These are phyloP conservation scores for Mellilla xanthometata DNA, from an alignment of 2,888 invertebrate species.

Conservation along the genomic window DNA sequence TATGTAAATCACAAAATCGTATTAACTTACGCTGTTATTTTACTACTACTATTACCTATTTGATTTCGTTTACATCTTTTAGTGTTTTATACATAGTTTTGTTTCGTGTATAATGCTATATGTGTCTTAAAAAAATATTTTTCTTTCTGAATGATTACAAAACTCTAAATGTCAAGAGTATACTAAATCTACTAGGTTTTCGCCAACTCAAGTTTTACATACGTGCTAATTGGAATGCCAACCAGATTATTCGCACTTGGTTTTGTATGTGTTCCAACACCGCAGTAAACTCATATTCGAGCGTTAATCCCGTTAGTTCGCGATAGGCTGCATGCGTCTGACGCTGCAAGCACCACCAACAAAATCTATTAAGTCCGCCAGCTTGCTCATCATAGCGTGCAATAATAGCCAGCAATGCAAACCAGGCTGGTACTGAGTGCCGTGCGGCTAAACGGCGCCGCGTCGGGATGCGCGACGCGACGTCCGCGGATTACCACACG, in stretches of 20 bases:
- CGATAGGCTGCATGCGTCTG: slow-evolving; percentile 67
- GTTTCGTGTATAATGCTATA: too few species aligned
- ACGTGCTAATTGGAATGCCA: slow-evolving; percentile 18
- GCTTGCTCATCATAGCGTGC: slow-evolving; percentile 66
- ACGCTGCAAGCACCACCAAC: slow-evolving; percentile 55
- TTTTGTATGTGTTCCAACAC: slow-evolving; percentile 54
- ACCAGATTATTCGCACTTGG: slow-evolving; percentile 44
- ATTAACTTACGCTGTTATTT: too few species aligned
- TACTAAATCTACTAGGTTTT: slow-evolving; percentile 3
- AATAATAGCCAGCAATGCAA: slow-evolving; percentile 68
- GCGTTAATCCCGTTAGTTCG: slow-evolving; percentile 74
- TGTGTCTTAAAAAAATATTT: too few species aligned
- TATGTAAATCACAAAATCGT: too few species aligned
- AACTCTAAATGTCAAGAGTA: slow-evolving; percentile 1
- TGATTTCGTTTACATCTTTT: too few species aligned
- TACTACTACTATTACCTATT: too few species aligned
- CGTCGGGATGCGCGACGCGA: slow-evolving; percentile 59
- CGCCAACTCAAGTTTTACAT: slow-evolving; percentile 18
- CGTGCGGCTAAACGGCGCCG: slow-evolving; percentile 59
- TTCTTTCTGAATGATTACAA: slow-evolving; percentile 1
- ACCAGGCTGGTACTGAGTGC: slow-evolving; percentile 46
- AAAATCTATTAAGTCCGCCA: slow-evolving; percentile 79
- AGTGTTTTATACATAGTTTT: too few species aligned
- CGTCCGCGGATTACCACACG: slow-evolving; percentile 77
- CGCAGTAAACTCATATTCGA: slow-evolving; percentile 64